phyloP scores from a whole-genome alignment of 2,888 invertebrate species.

The Cephonodes hylas region DNA sequence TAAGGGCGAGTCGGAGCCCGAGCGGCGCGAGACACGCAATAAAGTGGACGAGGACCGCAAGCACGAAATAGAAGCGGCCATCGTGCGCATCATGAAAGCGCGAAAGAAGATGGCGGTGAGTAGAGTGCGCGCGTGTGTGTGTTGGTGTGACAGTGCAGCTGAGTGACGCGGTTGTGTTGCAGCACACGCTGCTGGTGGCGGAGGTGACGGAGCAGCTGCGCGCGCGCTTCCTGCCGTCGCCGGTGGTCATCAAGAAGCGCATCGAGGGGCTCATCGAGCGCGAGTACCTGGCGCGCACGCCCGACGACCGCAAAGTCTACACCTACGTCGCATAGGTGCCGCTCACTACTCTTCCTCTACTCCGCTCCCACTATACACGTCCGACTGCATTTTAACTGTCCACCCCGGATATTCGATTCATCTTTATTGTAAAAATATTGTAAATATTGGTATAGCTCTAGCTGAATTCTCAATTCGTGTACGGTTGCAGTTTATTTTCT shows the following conservation, averaged over 20 bases:
- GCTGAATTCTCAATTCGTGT: slow-evolving; percentile 60
- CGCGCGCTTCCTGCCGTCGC: slow-evolving; percentile 98
- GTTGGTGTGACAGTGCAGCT: slow-evolving; percentile 14
- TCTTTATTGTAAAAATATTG: slow-evolving; percentile 56
- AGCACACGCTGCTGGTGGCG: slow-evolving; percentile 96
- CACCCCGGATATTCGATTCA: neutral
- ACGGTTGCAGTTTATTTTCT: slow-evolving; percentile 67
- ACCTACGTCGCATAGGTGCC: slow-evolving; percentile 93
- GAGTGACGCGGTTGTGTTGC: slow-evolving; percentile 22
- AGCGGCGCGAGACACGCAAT: slow-evolving; percentile 97
- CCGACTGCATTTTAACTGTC: neutral
- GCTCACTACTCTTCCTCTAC: neutral
- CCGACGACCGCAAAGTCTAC: slow-evolving; percentile 98
- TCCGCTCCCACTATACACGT: neutral
- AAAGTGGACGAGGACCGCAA: slow-evolving; percentile 99
- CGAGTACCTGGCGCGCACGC: slow-evolving; percentile 98
- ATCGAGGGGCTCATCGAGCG: slow-evolving; percentile 99
- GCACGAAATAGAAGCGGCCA: slow-evolving; percentile 99
- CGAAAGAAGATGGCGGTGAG: slow-evolving; percentile 94
- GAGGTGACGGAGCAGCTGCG: slow-evolving; percentile 99
- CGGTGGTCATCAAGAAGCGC: slow-evolving; percentile 98
- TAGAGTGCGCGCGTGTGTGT: slow-evolving; percentile 19
- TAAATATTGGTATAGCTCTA: slow-evolving; percentile 62
- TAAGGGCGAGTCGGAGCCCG: slow-evolving; percentile 99
- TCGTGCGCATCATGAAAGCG: slow-evolving; percentile 99